Evolutionary conservation across 2,113 vertebrate species (phyloP), one percentile per base, ranked within the genome.

Genomic region (Galemys pyrenaicus): DNA sequence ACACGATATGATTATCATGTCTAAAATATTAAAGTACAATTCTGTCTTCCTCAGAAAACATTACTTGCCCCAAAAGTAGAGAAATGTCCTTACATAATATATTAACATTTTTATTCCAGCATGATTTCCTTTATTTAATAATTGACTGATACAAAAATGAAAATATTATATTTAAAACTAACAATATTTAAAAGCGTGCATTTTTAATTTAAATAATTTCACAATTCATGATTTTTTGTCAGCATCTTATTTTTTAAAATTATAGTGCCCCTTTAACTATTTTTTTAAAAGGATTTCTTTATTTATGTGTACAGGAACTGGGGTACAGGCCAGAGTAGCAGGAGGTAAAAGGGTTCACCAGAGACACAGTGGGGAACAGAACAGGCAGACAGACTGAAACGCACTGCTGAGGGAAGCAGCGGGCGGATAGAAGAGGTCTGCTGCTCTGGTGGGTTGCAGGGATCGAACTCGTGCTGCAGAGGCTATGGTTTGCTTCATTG

Each of bases 181-280:
- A 80, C 22, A 35, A 9, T 35, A 49, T 37, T 85, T 74, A 78
- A 68, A 22, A 46, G 7, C 22, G 22, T 46, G 51, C 81, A 39
- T 87, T 49, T 16, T n/a, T 5, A 24, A 35, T 26, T 54, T 77
- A 56, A 62, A 32, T 64, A 79, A 77, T 44, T 58, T 49, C 24
- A 58, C 30, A 54, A 4, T 71, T 44, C 10, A 28, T 90, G n/a
- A 37, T n/a, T 17, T 67, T 67, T 93, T 19, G 12, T 4, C 22
- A 49, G 6, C 3, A 3, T 56, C 83, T 93, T 87, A 70, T 73
- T 79, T 89, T 78, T 56, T n/a, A 32, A 74, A 74, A 56, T 19
- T 17, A 19, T 8, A 26, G 26, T 49, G 0, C 28, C 49, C 49
- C 49, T 75, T 13, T 75, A 28, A 46, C 13, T 26, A 24, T 71